A percentile compares a stretch with the other conserved stretches of the same genome.
These are phyloP conservation scores for Miltochrista miniata DNA, from an alignment of 2,888 invertebrate species.

Conservation along the genomic window DNA sequence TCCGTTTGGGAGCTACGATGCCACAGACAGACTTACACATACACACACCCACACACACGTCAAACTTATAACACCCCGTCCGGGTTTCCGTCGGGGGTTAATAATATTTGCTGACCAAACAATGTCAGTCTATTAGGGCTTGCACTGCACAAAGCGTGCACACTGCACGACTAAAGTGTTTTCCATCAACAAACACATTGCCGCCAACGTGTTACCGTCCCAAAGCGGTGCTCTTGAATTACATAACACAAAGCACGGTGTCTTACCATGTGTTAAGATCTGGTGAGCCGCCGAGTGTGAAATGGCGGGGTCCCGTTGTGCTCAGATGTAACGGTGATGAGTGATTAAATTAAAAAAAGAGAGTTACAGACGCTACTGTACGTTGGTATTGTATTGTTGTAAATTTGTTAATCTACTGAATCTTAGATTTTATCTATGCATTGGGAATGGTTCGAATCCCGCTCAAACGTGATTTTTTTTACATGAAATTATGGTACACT, in stretches of 20 bases:
- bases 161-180: conserved; percentile 3
- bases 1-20: too few relatives aligned
- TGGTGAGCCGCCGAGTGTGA: conserved; percentile 43
- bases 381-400: conserved; percentile 28
- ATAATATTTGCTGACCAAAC: conserved; percentile 1
- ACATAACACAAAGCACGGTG: conserved; percentile 16
- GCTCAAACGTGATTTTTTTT: too few relatives aligned
- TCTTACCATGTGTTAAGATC: conserved; percentile 26
- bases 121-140: conserved; percentile 4
- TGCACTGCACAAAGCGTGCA: background rate
- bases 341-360: conserved; percentile 36
- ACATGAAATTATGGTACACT: too few relatives aligned
- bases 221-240: conserved; percentile 6
- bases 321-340: conserved; percentile 41
- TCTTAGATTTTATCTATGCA: too few relatives aligned
- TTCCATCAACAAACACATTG: conserved; percentile 14
- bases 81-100: too few relatives aligned
- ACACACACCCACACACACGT: too few relatives aligned
- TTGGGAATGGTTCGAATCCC: too few relatives aligned
- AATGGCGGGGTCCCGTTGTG: conserved; percentile 44
- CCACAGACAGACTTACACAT: too few relatives aligned
- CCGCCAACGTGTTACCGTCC: background rate
- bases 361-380: conserved; percentile 34
- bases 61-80: too few relatives aligned
- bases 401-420: conserved; percentile 22